Evolutionary conservation across 2,888 invertebrate species (phyloP).

Genomic region (Ceriagrion tenellum): DNA sequence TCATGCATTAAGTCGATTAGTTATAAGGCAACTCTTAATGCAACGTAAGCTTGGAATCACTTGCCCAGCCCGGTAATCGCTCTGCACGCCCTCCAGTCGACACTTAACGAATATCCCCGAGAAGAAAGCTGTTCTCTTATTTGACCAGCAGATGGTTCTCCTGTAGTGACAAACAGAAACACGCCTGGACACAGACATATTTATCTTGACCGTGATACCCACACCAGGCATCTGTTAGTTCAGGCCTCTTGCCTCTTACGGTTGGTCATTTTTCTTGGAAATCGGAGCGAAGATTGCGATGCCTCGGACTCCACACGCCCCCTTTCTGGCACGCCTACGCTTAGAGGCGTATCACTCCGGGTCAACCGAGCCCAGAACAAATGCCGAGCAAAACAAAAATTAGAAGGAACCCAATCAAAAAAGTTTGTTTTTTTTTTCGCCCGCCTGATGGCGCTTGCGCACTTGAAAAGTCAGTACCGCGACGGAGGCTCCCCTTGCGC

Average conservation of each 20-base stretch:
- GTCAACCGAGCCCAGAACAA: slow-evolving; percentile 15
- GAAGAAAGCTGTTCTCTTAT: slow-evolving; percentile 1
- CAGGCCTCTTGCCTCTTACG: slow-evolving; percentile 10
- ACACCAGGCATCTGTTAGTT: background rate
- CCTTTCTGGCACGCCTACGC: slow-evolving; percentile 21
- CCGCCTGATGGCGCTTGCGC: background rate
- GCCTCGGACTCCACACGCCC: background rate
- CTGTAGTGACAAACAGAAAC: slow-evolving; percentile 31
- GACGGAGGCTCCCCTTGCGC: background rate
- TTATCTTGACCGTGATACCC: slow-evolving; percentile 4
- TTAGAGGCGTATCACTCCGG: slow-evolving; percentile 3
- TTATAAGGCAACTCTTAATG: background rate
- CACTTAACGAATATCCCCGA: background rate
- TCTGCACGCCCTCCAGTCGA: background rate
- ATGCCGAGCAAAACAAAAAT: slow-evolving; percentile 18
- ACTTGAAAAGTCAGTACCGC: background rate
- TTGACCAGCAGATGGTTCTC: slow-evolving; percentile 11
- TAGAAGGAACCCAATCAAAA: background rate
- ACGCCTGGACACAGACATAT: slow-evolving; percentile 5
- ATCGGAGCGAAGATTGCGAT: slow-evolving; percentile 35
- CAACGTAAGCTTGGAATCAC: background rate
- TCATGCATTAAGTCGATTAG: background rate
- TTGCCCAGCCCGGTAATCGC: background rate
- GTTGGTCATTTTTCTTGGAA: slow-evolving; percentile 31
- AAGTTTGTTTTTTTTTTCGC: background rate